Percentiles rank a stretch among this genome's conserved stretches.
phyloP scores from a whole-genome alignment of 2,888 invertebrate genomes.

The Sarcophaga rosellei region DNA sequence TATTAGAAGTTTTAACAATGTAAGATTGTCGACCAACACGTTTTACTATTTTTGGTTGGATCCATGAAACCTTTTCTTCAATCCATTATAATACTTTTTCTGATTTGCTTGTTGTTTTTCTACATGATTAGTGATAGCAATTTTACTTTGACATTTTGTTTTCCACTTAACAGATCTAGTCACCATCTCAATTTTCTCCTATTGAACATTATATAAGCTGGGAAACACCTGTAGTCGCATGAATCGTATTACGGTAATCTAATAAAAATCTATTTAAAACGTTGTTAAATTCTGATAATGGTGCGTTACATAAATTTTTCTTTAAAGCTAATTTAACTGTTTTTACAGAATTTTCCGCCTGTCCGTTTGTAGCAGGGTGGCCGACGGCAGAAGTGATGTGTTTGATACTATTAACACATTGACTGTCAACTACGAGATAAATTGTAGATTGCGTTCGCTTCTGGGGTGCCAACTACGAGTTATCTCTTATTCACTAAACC shows the following conservation, averaged over 20 bases:
- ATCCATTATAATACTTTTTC: constrained; percentile 27
- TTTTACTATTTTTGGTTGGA: no score
- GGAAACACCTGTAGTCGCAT: constrained; percentile 55
- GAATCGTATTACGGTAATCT: constrained; percentile 63
- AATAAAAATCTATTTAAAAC: constrained; percentile 62
- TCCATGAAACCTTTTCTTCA: no score
- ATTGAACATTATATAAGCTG: constrained; percentile 37
- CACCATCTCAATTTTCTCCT: constrained; percentile 21
- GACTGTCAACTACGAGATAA: no score
- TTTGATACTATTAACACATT: constrained; percentile 2
- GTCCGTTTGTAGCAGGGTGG: background rate
- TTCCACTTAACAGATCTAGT: constrained; percentile 30
- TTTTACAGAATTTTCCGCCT: constrained; percentile 13
- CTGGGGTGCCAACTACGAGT: no score
- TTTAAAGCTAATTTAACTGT: constrained; percentile 21
- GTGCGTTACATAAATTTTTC: constrained; percentile 42
- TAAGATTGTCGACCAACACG: no score
- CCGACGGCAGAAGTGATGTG: background rate
- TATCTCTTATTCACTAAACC: no score
- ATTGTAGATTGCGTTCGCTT: no score
- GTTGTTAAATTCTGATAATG: constrained; percentile 54
- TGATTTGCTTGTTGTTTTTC: constrained; percentile 26
- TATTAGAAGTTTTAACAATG: no score
- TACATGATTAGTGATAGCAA: background rate
- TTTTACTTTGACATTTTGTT: constrained; percentile 38